These are phyloP conservation scores for Ceyx melanurus DNA, from an alignment of 2,113 vertebrate genomes.

Conservation along the genomic window DNA sequence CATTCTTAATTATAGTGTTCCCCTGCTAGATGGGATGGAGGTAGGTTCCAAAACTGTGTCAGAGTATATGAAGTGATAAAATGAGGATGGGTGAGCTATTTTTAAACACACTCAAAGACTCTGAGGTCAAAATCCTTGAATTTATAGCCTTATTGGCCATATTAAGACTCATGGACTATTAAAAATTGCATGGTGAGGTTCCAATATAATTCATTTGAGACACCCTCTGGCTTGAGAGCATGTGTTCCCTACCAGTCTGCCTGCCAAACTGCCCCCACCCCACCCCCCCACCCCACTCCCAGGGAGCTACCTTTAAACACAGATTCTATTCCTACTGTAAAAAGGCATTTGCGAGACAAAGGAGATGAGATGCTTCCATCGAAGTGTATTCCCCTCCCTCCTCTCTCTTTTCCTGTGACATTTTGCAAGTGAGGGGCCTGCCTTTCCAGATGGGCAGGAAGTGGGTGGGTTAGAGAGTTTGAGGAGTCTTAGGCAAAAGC, in stretches of 20 bases:
- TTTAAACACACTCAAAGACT: constrained; percentile 31
- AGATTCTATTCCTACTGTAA: not conserved
- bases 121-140: constrained; percentile 53
- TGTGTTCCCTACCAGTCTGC: not conserved
- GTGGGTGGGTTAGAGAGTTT: not conserved
- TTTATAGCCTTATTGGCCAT: constrained; percentile 11
- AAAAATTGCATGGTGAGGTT: not conserved
- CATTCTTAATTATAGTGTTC: constrained; percentile 52
- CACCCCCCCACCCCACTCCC: not conserved
- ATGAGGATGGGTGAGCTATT: constrained; percentile 38
- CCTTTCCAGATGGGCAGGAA: constrained; percentile 30
- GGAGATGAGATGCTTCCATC: not conserved
- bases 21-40: constrained; percentile 28
- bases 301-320: not conserved
- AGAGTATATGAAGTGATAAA: constrained; percentile 37
- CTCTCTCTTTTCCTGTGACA: not conserved
- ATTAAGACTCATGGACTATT: constrained; percentile 25
- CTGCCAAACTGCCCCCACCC: not conserved
- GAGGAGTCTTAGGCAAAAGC: not conserved
- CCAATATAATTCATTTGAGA: not conserved
- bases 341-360: not conserved
- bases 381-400: not conserved
- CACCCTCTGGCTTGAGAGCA: not conserved
- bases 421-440: not conserved
- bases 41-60: constrained; percentile 12